Conservation (phyloP, 1,140 invertebrate species). For the Dufourea novaeangliae region DNA sequence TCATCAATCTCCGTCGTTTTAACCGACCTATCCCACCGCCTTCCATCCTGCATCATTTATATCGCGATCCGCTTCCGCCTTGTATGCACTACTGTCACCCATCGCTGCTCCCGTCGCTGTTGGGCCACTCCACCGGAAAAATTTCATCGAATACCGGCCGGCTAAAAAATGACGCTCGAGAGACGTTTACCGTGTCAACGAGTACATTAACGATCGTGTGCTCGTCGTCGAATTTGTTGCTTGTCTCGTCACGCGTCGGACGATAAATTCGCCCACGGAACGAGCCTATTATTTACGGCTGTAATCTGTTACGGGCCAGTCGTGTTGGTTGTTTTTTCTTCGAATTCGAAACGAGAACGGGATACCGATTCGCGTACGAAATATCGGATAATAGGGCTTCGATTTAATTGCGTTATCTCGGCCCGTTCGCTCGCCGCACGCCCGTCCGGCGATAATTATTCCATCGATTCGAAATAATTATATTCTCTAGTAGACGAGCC, state of each 20-base stretch:
- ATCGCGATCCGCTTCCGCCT: constrained; percentile 32
- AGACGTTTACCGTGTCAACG: constrained; percentile 6
- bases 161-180: constrained; percentile 1
- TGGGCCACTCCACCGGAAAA: constrained; percentile 12
- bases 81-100: constrained; percentile 20
- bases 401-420: constrained; percentile 65
- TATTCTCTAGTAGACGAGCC: constrained; percentile 47
- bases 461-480: constrained; percentile 67
- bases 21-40: constrained; percentile 35
- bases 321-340: constrained; percentile 14
- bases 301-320: neutral
- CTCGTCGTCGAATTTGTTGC: no score
- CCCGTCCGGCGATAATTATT: constrained; percentile 55
- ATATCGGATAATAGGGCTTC: constrained; percentile 56
- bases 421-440: constrained; percentile 31
- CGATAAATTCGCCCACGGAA: no score
- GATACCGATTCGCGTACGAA: constrained; percentile 38
- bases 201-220: constrained; percentile 5
- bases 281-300: neutral
- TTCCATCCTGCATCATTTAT: constrained; percentile 63
- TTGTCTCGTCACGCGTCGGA: no score
- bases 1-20: constrained; percentile 42
- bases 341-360: constrained; percentile 34
- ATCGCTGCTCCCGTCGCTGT: neutral
- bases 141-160: constrained; percentile 10